These are phyloP conservation scores for Spea bombifrons DNA, from an alignment of 2,113 vertebrate species.

Conservation along the genomic window DNA sequence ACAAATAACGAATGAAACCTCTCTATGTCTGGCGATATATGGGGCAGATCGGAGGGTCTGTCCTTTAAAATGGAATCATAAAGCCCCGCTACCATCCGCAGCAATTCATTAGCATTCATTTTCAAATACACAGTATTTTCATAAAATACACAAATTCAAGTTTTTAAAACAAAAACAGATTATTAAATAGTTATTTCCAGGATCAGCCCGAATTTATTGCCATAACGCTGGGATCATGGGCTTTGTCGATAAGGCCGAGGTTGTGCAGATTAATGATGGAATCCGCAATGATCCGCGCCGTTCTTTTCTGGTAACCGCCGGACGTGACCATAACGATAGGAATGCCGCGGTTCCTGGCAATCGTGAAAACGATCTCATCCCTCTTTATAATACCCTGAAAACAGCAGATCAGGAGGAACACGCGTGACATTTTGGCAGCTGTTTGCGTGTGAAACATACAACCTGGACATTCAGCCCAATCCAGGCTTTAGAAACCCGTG, in stretches of 20 bases:
- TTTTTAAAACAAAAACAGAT: conserved; percentile 4
- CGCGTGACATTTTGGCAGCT: too few species aligned
- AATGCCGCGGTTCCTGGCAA: conserved; percentile 68
- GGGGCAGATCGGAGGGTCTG: too few species aligned
- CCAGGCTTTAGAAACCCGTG: too few species aligned
- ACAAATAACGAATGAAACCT: too few species aligned
- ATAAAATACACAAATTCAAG: neutral
- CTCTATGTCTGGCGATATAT: too few species aligned
- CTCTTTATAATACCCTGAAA: conserved; percentile 85
- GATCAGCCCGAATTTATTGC: neutral
- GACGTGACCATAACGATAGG: conserved; percentile 95
- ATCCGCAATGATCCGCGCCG: conserved; percentile 89
- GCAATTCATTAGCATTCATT: neutral
- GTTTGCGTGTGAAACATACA: too few species aligned
- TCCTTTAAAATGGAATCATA: too few species aligned
- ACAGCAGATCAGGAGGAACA: neutral
- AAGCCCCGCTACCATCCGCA: too few species aligned
- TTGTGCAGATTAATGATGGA: conserved; percentile 87
- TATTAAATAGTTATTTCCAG: neutral
- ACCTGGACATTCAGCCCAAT: too few species aligned
- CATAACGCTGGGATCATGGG: neutral
- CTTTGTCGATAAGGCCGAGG: conserved; percentile 73
- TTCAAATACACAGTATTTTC: neutral
- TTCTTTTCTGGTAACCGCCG: conserved; percentile 91
- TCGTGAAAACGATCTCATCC: conserved; percentile 84